Conservation (phyloP, 2,888 invertebrate genomes). For the Hesperia comma region DNA sequence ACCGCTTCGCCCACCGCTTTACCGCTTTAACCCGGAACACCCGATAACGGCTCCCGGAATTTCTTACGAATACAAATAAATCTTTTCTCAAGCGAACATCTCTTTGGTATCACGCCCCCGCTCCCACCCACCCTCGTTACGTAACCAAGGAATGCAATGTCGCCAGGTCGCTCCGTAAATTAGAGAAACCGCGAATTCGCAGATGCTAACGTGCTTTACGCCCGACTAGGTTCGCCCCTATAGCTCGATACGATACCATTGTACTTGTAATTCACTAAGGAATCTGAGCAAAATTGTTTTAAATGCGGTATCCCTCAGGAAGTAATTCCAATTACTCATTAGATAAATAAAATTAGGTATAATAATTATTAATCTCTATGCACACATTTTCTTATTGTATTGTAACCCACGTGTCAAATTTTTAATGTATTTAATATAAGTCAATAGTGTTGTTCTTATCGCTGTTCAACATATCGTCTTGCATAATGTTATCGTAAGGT, state of each 20-base stretch:
- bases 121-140: constrained; percentile 60
- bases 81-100: constrained; percentile 73
- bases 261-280: constrained; percentile 55
- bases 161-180: constrained; percentile 51
- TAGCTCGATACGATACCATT: constrained; percentile 73
- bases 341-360: constrained; percentile 64
- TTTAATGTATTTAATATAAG: constrained; percentile 71
- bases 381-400: constrained; percentile 67
- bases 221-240: constrained; percentile 82
- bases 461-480: constrained; percentile 82
- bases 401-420: constrained; percentile 80
- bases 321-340: constrained; percentile 71
- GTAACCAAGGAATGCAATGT: constrained; percentile 79
- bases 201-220: constrained; percentile 71
- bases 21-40: constrained; percentile 68
- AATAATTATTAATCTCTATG: constrained; percentile 56
- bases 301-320: constrained; percentile 81
- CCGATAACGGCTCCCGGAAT: constrained; percentile 76
- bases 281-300: constrained; percentile 53
- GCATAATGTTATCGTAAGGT: constrained; percentile 72
- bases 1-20: constrained; percentile 56
- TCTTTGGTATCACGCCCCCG: constrained; percentile 75
- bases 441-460: constrained; percentile 78
- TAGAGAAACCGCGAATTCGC: constrained; percentile 65
- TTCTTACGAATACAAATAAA: constrained; percentile 77